These are phyloP conservation scores for Creontiades dilutus DNA, from an alignment of 2,888 invertebrate species.

Conservation along the genomic window DNA sequence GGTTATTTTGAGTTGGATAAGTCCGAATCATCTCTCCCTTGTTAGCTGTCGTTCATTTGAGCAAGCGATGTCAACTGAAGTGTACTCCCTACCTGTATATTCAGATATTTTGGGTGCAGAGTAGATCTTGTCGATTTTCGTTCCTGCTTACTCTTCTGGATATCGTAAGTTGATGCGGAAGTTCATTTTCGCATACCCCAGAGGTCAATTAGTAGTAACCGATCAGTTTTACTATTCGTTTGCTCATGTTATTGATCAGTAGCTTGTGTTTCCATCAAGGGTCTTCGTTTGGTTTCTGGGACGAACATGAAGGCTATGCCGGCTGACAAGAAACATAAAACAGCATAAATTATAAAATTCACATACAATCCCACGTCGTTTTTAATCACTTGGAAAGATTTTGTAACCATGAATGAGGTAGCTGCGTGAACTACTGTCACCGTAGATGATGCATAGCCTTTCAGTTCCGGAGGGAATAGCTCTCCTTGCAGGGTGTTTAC, in stretches of 20 bases:
- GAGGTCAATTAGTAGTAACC: background rate
- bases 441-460: constrained; percentile 75
- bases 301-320: constrained; percentile 73
- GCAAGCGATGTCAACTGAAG: too few relatives aligned
- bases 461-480: constrained; percentile 75
- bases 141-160: background rate
- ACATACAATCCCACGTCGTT: constrained; percentile 73
- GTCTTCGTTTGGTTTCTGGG: constrained; percentile 75
- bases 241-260: background rate
- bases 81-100: too few relatives aligned
- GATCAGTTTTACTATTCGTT: background rate
- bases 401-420: constrained; percentile 75
- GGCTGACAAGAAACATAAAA: constrained; percentile 73
- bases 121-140: too few relatives aligned
- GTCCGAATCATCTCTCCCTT: too few relatives aligned
- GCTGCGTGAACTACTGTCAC: constrained; percentile 74
- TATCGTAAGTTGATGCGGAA: background rate
- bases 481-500: constrained; percentile 75
- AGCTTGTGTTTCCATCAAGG: constrained; percentile 68
- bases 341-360: constrained; percentile 74
- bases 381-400: constrained; percentile 74
- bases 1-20: too few relatives aligned
- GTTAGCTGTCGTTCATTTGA: too few relatives aligned
- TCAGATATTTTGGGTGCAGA: too few relatives aligned
- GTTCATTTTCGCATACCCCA: background rate